A percentile compares a stretch with the other conserved stretches of the same genome.
Conservation (phyloP, 2,113 vertebrate species). For the Cochlearius cochlearius region DNA sequence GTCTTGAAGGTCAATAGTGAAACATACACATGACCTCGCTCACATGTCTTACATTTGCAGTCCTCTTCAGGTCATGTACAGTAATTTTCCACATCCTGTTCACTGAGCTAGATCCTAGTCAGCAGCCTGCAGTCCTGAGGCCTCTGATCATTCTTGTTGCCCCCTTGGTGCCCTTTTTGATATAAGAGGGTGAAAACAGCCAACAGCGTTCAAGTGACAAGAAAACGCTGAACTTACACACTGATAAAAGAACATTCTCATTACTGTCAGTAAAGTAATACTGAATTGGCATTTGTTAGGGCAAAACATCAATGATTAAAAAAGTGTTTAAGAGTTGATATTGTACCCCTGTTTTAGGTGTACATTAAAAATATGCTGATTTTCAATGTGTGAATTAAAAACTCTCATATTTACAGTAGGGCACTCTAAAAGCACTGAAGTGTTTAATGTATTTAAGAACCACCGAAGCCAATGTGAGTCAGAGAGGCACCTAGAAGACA, state of each 20-base stretch:
- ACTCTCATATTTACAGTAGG: neutral
- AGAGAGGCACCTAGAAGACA: neutral
- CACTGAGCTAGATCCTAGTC: neutral
- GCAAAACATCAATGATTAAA: neutral
- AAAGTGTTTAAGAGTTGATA: neutral
- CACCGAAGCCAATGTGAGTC: neutral
- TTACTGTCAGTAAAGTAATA: neutral
- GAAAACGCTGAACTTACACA: neutral
- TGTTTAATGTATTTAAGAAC: neutral
- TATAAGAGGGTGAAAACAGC: neutral
- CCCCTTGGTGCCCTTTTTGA: neutral
- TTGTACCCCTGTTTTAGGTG: neutral
- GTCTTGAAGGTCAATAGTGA: neutral
- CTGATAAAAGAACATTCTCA: neutral
- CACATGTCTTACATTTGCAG: neutral
- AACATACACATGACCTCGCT: accelerated
- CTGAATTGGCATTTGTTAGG: neutral
- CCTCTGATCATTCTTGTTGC: neutral
- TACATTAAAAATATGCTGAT: neutral
- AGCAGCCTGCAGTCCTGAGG: neutral
- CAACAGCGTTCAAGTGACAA: neutral
- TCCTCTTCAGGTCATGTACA: neutral
- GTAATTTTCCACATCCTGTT: neutral
- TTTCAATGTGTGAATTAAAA: neutral
- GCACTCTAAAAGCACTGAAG: neutral